A percentile compares a stretch with the other conserved stretches of the same genome.
phyloP scores from a whole-genome alignment of 2,797 vertebrate genomes.

The Myotis daubentonii region DNA sequence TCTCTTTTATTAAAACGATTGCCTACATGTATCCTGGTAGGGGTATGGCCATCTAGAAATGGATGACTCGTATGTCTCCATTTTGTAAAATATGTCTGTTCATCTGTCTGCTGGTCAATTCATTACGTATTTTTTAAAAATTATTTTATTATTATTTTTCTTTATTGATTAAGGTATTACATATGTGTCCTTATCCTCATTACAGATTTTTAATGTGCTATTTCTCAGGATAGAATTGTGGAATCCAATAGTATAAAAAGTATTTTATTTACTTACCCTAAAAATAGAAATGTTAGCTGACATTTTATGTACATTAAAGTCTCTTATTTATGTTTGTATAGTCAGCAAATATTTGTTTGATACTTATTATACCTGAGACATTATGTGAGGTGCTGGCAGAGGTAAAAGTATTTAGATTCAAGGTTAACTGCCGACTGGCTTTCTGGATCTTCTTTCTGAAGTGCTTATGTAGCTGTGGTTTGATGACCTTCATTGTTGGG shows the following conservation, averaged over 20 bases:
- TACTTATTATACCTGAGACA: neutral
- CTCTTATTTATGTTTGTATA: constrained; percentile 21
- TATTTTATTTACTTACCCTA: neutral
- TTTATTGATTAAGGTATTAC: too few species aligned
- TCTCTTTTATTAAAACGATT: constrained; percentile 14
- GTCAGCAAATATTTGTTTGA: neutral
- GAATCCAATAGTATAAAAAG: neutral
- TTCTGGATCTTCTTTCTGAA: neutral
- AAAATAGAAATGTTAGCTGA: neutral
- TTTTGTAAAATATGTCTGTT: neutral
- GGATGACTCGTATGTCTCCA: neutral
- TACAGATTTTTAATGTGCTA: neutral
- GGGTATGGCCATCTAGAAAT: neutral
- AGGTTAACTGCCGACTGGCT: neutral
- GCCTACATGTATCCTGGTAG: neutral
- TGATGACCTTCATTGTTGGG: neutral
- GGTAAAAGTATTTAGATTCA: neutral
- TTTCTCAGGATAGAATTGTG: neutral
- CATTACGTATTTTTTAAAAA: neutral
- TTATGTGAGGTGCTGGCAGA: neutral
- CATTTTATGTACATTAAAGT: neutral
- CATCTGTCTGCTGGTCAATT: neutral
- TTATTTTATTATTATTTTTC: neutral
- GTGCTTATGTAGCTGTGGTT: neutral
- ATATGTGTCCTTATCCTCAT: too few species aligned